Base-by-base conservation (phyloP, 2,113 vertebrate genomes). In the Prionailurus bengalensis region DNA sequence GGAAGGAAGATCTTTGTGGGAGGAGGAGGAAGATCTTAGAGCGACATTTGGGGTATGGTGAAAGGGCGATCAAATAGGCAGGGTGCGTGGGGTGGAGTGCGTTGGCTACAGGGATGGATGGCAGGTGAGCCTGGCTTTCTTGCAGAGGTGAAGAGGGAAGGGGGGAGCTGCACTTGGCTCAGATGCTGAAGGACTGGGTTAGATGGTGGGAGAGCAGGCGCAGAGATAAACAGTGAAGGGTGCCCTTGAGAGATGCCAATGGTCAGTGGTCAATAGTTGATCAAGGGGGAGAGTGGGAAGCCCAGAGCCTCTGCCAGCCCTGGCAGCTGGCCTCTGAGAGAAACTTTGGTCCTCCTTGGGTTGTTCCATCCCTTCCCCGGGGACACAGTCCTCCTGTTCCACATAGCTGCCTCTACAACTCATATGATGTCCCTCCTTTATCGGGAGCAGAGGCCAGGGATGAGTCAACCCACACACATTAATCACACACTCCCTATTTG, bases 21-120 rank as follows among this genome's bases (percentile, higher is more conserved):
- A 45, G 45, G 45, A 45, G 13, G 23, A 88, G 68, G 27, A 61
- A 17, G 53, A 33, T 39, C 45, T 45, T 6, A 42, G 61, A 66
- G 16, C 31, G 48, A 61, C 8, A 15, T 39, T 33, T 61, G 61
- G 51, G 83, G 21, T 33, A 13, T 36, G n/a, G 19, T 21, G 31
- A 55, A 83, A 12, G 12, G 5, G 14, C 58, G 42, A 45, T 63
- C 27, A 16, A 84, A 74, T 15, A 0, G 9, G 45, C 19, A 8
- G 27, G 17, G 16, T 68, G 42, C 4, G 0, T 81, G 55, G 9
- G 4, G 53, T 48, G 51, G 0, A 1, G 12, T 29, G 23, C 7
- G 1, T 88, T 4, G 51, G 17, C 45, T 58, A 10, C 10, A 27
- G 27, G 17, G 39, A 19, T 5, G 39, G 73, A 29, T 12, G 23